Percentiles rank a stretch among this genome's conserved stretches.
These are phyloP conservation scores for Acanthococcus lagerstroemiae DNA, from an alignment of 2,888 invertebrate genomes.

Conservation along the genomic window DNA sequence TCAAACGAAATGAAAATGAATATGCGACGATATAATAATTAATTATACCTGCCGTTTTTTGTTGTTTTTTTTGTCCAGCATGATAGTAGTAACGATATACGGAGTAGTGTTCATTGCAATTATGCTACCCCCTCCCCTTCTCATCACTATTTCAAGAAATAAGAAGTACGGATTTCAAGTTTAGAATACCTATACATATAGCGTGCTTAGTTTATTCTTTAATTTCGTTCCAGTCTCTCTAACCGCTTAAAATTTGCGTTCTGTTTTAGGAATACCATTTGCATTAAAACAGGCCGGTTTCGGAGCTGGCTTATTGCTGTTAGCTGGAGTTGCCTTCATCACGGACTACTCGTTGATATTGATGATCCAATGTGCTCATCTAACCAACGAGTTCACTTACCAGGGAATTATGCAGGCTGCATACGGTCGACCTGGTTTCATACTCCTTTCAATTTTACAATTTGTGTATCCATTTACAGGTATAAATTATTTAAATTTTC, in stretches of 20 bases:
- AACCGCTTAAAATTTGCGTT: not conserved
- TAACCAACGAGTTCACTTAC: conserved; percentile 67
- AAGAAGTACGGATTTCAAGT: too few species aligned
- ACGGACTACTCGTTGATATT: conserved; percentile 73
- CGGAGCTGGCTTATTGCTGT: conserved; percentile 59
- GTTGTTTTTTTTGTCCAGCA: too few species aligned
- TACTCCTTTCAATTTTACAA: conserved; percentile 61
- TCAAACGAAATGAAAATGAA: too few species aligned
- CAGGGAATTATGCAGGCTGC: conserved; percentile 70
- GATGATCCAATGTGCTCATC: conserved; percentile 63
- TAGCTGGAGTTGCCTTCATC: conserved; percentile 60
- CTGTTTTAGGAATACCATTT: conserved; percentile 57
- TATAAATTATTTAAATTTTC: conserved; percentile 42
- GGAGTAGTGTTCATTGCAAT: too few species aligned
- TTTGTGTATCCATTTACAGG: conserved; percentile 77
- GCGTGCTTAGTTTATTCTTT: too few species aligned
- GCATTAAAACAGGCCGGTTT: conserved; percentile 71
- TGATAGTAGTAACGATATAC: too few species aligned
- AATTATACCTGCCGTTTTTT: too few species aligned
- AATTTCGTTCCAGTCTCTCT: too few species aligned
- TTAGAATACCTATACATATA: too few species aligned
- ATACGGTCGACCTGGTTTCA: conserved; percentile 67
- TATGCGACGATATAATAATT: too few species aligned
- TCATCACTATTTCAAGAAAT: not conserved
- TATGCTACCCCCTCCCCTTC: too few species aligned